phyloP scores from a whole-genome alignment of 2,888 invertebrate species.

The Iselma pallidipennis region DNA sequence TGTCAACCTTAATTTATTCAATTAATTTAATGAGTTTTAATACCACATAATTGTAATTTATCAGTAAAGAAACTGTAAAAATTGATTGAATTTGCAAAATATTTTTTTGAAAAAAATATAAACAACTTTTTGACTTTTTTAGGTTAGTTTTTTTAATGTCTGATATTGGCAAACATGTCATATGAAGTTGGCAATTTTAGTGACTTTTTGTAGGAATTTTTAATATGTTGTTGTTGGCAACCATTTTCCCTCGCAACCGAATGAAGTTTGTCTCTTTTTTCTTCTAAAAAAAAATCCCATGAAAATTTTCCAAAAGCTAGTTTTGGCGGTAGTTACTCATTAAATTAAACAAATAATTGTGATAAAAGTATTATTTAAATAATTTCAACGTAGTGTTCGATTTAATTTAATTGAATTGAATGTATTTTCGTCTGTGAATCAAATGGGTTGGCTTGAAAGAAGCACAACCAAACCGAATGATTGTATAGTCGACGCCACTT shows the following conservation, averaged over 20 bases:
- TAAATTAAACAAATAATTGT: constrained; percentile 27
- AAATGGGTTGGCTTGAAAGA: constrained; percentile 14
- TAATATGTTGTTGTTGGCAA: no score
- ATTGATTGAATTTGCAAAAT: no score
- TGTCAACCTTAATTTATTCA: no score
- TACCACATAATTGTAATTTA: no score
- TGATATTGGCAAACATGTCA: neutral
- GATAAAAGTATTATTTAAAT: neutral
- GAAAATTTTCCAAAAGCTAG: neutral
- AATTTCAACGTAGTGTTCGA: neutral
- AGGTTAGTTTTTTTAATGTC: neutral
- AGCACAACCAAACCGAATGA: constrained; percentile 13
- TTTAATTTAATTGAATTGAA: neutral
- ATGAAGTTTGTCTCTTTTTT: neutral
- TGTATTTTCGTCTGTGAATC: neutral
- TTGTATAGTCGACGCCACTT: constrained; percentile 21
- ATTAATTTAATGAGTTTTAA: no score
- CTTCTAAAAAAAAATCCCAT: no score
- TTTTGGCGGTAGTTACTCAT: constrained; percentile 31
- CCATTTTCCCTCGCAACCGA: neutral
- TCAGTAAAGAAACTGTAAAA: no score
- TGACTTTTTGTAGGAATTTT: neutral
- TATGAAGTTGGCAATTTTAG: neutral
- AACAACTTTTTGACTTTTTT: no score
- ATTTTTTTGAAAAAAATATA: no score